Conservation (phyloP, 1,140 invertebrate species). For the Bombyx mori region ASM3026992v2 NC_085115.1:8802001-8802500, state of each 20-base stretch:
- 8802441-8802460: conserved; percentile 72
- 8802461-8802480: conserved; percentile 76
- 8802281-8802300: conserved; percentile 53
- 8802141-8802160: too few relatives aligned
- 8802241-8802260: conserved; percentile 42
- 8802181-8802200: too few relatives aligned
- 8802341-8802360: background rate
- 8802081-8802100: too few relatives aligned
- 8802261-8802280: conserved; percentile 61
- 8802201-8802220: too few relatives aligned
- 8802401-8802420: conserved; percentile 72
- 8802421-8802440: conserved; percentile 69
- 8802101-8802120: too few relatives aligned
- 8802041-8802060: too few relatives aligned
- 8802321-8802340: conserved; percentile 28
- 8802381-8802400: conserved; percentile 45
- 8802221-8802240: conserved; percentile 3
- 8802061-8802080: too few relatives aligned
- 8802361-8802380: conserved; percentile 1
- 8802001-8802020: too few relatives aligned
- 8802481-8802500: conserved; percentile 68
- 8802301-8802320: conserved; percentile 50
- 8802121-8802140: too few relatives aligned
- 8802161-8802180: too few relatives aligned
- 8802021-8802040: too few relatives aligned